Conservation (phyloP, 2,113 vertebrate species). For the Mugil cephalus region DNA sequence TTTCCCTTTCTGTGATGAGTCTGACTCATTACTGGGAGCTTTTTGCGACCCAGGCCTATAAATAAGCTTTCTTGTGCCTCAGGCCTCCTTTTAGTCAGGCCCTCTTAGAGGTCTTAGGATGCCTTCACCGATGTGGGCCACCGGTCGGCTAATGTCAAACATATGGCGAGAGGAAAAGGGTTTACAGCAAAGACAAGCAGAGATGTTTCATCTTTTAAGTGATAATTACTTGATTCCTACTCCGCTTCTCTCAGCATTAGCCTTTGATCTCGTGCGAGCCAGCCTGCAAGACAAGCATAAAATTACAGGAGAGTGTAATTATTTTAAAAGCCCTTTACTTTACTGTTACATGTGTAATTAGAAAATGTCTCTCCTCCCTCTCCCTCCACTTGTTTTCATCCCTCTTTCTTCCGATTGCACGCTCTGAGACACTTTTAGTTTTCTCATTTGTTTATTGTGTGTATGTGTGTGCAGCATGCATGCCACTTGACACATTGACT, state of each 20-base stretch:
- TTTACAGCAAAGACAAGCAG: slow-evolving; percentile 55
- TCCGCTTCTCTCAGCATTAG: slow-evolving; percentile 44
- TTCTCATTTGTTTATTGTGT: slow-evolving; percentile 36
- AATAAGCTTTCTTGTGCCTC: slow-evolving; percentile 66
- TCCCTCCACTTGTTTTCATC: slow-evolving; percentile 1
- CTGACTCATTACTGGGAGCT: slow-evolving; percentile 67
- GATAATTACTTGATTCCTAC: slow-evolving; percentile 71
- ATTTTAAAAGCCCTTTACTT: slow-evolving; percentile 48
- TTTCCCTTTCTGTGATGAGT: slow-evolving; percentile 40
- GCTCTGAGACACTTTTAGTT: slow-evolving; percentile 16
- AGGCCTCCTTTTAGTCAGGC: slow-evolving; percentile 51
- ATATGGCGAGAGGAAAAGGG: slow-evolving; percentile 67
- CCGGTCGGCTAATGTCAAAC: slow-evolving; percentile 75
- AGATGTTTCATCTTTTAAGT: slow-evolving; percentile 67
- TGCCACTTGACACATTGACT: slow-evolving; percentile 65
- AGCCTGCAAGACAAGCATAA: slow-evolving; percentile 47
- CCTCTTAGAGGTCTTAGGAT: slow-evolving; percentile 51
- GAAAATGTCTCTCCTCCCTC: not conserved
- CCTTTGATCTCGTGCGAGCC: slow-evolving; percentile 59
- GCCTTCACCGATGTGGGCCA: slow-evolving; percentile 69
- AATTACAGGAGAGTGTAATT: slow-evolving; percentile 65
- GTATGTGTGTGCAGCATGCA: slow-evolving; percentile 35
- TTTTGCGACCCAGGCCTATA: slow-evolving; percentile 68
- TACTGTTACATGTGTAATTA: slow-evolving; percentile 40
- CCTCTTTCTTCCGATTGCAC: slow-evolving; percentile 14